Conservation (phyloP, 2,888 invertebrate species). For the Sinelater perroti region DNA sequence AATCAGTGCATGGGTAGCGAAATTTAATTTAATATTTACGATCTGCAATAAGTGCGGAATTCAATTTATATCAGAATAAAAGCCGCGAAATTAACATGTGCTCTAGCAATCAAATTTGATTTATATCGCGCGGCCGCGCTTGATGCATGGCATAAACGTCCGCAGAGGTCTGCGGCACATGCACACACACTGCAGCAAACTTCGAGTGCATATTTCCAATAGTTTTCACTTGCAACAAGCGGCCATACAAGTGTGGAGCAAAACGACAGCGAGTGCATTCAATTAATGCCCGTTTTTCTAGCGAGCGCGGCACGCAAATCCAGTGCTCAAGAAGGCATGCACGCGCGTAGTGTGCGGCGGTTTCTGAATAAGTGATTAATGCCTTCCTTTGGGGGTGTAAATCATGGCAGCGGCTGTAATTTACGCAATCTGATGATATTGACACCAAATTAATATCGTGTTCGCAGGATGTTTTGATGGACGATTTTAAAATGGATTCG, state of each 20-base stretch:
- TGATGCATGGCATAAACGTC: slow-evolving; percentile 10
- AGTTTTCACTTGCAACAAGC: no score
- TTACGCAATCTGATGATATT: slow-evolving; percentile 51
- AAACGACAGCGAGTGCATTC: no score
- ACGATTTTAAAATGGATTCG: slow-evolving; percentile 48
- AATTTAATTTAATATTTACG: slow-evolving; percentile 33
- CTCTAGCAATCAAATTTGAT: slow-evolving; percentile 28
- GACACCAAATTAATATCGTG: slow-evolving; percentile 51
- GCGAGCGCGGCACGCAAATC: background rate
- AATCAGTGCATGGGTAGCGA: slow-evolving; percentile 19
- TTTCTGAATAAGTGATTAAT: slow-evolving; percentile 30
- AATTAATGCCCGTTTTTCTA: no score
- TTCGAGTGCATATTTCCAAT: no score
- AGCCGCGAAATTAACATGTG: slow-evolving; percentile 31
- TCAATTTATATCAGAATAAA: slow-evolving; percentile 31
- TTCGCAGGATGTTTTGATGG: slow-evolving; percentile 45
- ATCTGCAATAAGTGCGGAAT: slow-evolving; percentile 25
- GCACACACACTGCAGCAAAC: slow-evolving; percentile 7
- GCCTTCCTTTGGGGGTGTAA: slow-evolving; percentile 30
- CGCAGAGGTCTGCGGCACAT: slow-evolving; percentile 7
- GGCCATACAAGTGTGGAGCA: background rate
- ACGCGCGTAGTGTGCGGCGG: slow-evolving; percentile 3
- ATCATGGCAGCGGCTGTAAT: slow-evolving; percentile 42
- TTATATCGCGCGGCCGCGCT: slow-evolving; percentile 19
- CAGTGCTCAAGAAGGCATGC: slow-evolving; percentile 3